Percentiles rank a stretch among this genome's conserved stretches.
Evolutionary conservation across 2,797 vertebrate genomes (phyloP).

Genomic region (Dromococcyx pavoninus): DNA sequence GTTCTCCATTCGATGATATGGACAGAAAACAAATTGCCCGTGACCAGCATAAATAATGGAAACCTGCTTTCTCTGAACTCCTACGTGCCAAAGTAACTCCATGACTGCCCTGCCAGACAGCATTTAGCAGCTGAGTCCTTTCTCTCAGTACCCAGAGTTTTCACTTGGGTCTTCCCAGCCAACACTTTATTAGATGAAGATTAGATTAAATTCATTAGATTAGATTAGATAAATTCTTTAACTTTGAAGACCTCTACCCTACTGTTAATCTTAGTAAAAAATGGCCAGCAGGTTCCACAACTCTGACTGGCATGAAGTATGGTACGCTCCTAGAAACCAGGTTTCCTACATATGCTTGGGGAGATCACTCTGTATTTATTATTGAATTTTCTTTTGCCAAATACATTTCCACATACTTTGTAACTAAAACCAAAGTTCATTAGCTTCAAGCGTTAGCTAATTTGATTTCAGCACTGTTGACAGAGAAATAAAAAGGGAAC

Average conservation of each 20-base stretch:
- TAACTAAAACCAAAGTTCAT: not conserved
- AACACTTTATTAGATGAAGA: not conserved
- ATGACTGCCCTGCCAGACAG: not conserved
- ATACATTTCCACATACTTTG: not conserved
- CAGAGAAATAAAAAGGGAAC: not conserved
- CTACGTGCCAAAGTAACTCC: not conserved
- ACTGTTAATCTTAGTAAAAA: not conserved
- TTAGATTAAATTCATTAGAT: slow-evolving; percentile 30
- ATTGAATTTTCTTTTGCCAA: not conserved
- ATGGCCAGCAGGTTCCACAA: not conserved
- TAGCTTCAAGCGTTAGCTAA: not conserved
- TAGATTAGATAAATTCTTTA: slow-evolving; percentile 13
- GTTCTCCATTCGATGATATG: not conserved
- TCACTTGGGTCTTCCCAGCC: not conserved
- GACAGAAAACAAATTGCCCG: slow-evolving; percentile 16
- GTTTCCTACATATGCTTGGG: not conserved
- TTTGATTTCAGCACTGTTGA: not conserved
- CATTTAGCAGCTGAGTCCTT: not conserved
- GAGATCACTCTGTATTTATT: not conserved
- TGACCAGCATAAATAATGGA: not conserved
- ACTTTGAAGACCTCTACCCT: not conserved
- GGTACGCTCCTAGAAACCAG: not conserved
- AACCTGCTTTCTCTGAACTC: not conserved
- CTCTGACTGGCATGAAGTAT: not conserved
- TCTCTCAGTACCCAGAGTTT: not conserved